Percentiles rank a stretch among this genome's conserved stretches.
phyloP scores from a whole-genome alignment of 2,888 invertebrate genomes.

The Cerastis rubricosa region DNA sequence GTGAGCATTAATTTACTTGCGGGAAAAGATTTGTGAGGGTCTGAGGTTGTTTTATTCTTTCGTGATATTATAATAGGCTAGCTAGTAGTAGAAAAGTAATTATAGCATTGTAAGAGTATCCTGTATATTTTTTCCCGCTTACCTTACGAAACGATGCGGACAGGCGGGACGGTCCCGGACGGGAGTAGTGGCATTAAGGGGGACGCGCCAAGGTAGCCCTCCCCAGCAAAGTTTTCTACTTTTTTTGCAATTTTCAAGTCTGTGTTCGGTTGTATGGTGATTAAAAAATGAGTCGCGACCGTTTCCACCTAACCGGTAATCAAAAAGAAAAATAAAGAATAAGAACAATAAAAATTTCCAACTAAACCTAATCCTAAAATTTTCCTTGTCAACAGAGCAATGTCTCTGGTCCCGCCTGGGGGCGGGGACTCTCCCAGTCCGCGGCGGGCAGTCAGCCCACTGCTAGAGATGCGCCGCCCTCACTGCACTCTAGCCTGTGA shows the following conservation, averaged over 20 bases:
- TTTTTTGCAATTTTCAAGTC: no score
- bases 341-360: background rate
- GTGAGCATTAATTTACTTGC: conserved; percentile 9
- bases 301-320: no score
- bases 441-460: conserved; percentile 92
- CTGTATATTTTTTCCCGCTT: no score
- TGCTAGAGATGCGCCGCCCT: conserved; percentile 93
- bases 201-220: no score
- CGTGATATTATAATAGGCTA: no score
- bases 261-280: no score
- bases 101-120: no score
- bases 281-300: no score
- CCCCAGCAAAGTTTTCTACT: no score
- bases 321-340: background rate
- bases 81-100: background rate
- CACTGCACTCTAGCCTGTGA: conserved; percentile 94
- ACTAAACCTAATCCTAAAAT: background rate
- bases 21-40: background rate
- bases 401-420: conserved; percentile 91
- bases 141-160: no score
- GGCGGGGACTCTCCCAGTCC: conserved; percentile 91
- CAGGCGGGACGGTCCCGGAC: no score
- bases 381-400: conserved; percentile 74
- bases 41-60: background rate
- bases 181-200: no score